Conservation (phyloP, 2,888 invertebrate genomes). For the Allacma fusca region DNA sequence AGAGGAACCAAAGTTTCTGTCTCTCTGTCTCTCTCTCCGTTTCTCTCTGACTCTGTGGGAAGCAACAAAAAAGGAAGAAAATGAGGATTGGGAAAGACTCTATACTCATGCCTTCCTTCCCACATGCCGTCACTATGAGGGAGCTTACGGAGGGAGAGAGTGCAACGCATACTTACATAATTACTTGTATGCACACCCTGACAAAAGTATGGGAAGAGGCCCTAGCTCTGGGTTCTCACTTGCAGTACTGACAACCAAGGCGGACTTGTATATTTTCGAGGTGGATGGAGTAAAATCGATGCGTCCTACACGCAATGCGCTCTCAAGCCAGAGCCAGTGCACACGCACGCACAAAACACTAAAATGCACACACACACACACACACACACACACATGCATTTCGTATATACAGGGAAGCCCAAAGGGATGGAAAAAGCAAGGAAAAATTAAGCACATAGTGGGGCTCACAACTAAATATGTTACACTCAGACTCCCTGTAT, state of each 20-base stretch:
- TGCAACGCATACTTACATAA: not conserved
- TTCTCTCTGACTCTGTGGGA: conserved; percentile 34
- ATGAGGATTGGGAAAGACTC: conserved; percentile 39
- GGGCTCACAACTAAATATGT: too few species aligned
- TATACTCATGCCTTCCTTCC: conserved; percentile 8
- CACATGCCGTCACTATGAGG: conserved; percentile 34
- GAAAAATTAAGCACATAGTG: not conserved
- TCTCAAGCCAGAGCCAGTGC: conserved; percentile 40
- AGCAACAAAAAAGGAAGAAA: conserved; percentile 37
- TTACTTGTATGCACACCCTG: not conserved
- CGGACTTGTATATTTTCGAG: not conserved
- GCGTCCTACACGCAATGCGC: conserved; percentile 45
- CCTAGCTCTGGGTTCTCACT: conserved; percentile 18
- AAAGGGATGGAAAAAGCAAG: not conserved
- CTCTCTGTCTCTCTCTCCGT: conserved; percentile 15
- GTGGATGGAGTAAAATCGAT: conserved; percentile 41
- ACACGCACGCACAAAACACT: conserved; percentile 33
- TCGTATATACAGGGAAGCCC: not conserved
- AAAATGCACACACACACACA: conserved; percentile 21
- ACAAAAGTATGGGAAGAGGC: conserved; percentile 11
- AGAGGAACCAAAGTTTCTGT: conserved; percentile 29
- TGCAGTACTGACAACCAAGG: not conserved
- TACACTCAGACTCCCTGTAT: too few species aligned
- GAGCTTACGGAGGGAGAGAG: too few species aligned
- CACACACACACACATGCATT: not conserved